Evolutionary conservation across 1,140 invertebrate genomes (phyloP).

Genomic region (Ips typographus): DNA sequence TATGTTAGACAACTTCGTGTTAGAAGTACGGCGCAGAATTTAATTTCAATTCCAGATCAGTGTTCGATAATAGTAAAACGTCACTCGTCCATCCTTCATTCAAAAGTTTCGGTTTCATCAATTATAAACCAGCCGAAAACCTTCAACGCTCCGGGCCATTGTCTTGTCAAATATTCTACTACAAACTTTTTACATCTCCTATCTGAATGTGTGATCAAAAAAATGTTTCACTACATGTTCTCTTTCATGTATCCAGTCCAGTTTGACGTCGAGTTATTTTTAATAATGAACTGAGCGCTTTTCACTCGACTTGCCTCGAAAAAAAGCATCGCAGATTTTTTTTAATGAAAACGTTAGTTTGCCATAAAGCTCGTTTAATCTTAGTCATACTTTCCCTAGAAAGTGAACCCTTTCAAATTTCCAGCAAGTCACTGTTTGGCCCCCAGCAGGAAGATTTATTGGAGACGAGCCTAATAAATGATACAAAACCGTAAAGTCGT

Average conservation of each 20-base stretch:
- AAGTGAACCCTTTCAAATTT: constrained; percentile 10
- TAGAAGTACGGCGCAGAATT: too few species aligned
- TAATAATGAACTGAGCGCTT: neutral
- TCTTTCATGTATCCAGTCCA: too few species aligned
- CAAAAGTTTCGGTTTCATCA: constrained; percentile 8
- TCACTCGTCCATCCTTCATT: too few species aligned
- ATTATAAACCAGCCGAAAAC: constrained; percentile 7
- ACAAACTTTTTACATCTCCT: constrained; percentile 8
- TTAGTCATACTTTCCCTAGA: constrained; percentile 19
- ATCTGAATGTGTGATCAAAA: constrained; percentile 8
- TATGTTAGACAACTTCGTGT: too few species aligned
- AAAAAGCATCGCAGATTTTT: too few species aligned
- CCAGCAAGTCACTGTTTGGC: constrained; percentile 5
- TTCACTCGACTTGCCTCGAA: neutral
- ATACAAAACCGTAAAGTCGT: constrained; percentile 11
- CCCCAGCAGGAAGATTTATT: constrained; percentile 4
- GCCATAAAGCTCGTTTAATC: constrained; percentile 7
- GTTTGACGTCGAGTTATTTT: too few species aligned
- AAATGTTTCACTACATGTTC: neutral
- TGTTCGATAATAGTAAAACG: too few species aligned
- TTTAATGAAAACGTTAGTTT: too few species aligned
- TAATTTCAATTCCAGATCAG: too few species aligned
- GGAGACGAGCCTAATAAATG: constrained; percentile 13
- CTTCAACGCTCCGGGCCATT: constrained; percentile 20
- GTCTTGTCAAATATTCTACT: constrained; percentile 25